Evolutionary conservation across 1,140 invertebrate genomes (phyloP), one percentile per base, ranked within the genome.

Genomic region (Bombus terrestris): DNA sequence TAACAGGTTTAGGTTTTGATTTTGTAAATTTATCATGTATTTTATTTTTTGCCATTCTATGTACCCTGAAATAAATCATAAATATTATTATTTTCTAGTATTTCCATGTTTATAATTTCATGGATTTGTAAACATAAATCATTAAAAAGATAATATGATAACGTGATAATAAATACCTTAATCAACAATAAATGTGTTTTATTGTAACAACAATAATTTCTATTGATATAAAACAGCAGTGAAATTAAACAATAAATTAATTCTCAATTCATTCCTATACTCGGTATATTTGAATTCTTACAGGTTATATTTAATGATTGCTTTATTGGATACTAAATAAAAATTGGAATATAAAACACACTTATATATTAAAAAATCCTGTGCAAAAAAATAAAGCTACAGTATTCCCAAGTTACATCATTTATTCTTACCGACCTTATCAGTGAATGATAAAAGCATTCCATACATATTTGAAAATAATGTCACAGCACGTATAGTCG

Each of bases 1-100:
- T 89, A 32, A 37, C 72, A 43, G 84, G 18, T 87, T 90, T 92
- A 66, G 47, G 75, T 73, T 80, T 93, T 85, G 12, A 39, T 41
- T 80, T 93, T 83, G 32, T 37, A 73, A 81, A 83, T 85, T 85
- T 93, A 78, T 90, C 87, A 66, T 86, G 64, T 9, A n/a, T 9
- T 82, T 86, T 88, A 37, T 39, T 78, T 37, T 86, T 92, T 15
- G 76, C 87, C 87, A 89, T 89, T 66, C 15, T 86, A 78, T 66
- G 43, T 75, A 32, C 25, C 25, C 69, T 73, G 18, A 86, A 83
- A 88, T 32, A 62, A 84, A 91, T 47, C 2, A 39, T n/a, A 74
- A 64, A n/a, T 57, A 28, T 69, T 64, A 76, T 62, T 62, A 32
- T 72, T 68, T 32, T 62, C 41, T 22, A 4, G 3, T 4, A 64